Evolutionary conservation across 1,140 invertebrate species (phyloP), one percentile per base, ranked within the genome.

Genomic region (Portunus trituberculatus): DNA sequence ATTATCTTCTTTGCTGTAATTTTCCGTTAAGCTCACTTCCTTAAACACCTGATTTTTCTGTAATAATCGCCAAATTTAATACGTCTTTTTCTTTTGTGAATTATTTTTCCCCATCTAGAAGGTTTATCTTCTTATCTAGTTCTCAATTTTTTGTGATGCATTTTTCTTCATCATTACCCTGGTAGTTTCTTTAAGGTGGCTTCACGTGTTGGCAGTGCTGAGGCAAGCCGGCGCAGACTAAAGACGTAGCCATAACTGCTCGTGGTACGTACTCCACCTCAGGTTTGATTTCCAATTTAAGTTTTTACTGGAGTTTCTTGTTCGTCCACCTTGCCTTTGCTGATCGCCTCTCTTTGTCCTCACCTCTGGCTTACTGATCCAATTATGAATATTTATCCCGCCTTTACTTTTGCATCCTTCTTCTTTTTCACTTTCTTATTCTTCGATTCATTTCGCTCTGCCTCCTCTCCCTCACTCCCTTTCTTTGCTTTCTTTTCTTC

Each of bases 281-380:
- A 2, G 67, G 4, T n/a, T 7, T 76, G 67, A 76, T 76, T n/a
- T 76, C n/a, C 67, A n/a, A 76, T 76, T n/a, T 20, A 76, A 76
- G 67, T 76, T 76, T 76, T 76, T 76, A 25, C n/a, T 76, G 10
- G 25, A 12, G n/a, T 76, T 76, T 76, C n/a, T n/a, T 76, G 67
- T 76, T n/a, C 12, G 20, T n/a, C 67, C 67, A 76, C 20, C 67
- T 25, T 76, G 20, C 67, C 67, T 76, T n/a, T 25, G 20, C 12
- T 76, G 67, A 76, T 76, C 67, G 67, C 67, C 67, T 76, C n/a
- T 76, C 67, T 76, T 76, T 76, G 67, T 76, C 67, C 20, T n/a
- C n/a, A n/a, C n/a, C 6, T 76, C 67, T n/a, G 6, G 12, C 12
- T 25, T 76, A n/a, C 67, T 7, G 67, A 76, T 76, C 67, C 67